A percentile compares a stretch with the other conserved stretches of the same genome.
phyloP scores from a whole-genome alignment of 2,113 vertebrate species.

The Ochotona princeps region DNA sequence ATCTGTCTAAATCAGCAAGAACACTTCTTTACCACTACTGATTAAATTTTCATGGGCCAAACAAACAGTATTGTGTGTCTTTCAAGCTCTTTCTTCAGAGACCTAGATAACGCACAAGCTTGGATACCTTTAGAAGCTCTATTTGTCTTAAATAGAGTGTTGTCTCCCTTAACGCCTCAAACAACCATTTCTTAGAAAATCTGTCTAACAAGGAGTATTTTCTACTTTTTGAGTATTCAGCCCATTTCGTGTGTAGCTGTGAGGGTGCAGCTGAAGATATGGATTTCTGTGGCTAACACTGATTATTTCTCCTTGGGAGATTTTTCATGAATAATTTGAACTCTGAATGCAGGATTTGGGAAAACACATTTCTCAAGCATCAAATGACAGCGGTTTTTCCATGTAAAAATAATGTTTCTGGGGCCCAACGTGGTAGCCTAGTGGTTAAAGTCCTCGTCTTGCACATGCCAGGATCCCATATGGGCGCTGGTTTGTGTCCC shows the following conservation, averaged over 20 bases:
- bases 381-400: slow-evolving; percentile 2
- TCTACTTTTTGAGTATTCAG: not conserved
- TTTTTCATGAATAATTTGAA: slow-evolving; percentile 21
- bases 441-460: too few relatives aligned
- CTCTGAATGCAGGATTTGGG: not conserved
- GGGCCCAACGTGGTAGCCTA: too few relatives aligned
- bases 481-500: too few relatives aligned
- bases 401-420: slow-evolving; percentile 9
- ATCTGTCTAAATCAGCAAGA: slow-evolving; percentile 51
- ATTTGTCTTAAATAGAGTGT: slow-evolving; percentile 53
- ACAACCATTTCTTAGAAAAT: not conserved
- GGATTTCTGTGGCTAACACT: not conserved
- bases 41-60: slow-evolving; percentile 54
- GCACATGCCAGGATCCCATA: too few relatives aligned
- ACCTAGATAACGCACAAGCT: not conserved
- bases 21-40: not conserved
- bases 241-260: not conserved
- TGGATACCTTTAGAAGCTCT: slow-evolving; percentile 1
- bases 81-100: slow-evolving; percentile 6
- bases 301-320: not conserved
- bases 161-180: slow-evolving; percentile 39
- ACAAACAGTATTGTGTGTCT: not conserved
- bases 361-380: not conserved
- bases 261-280: not conserved
- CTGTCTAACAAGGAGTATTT: not conserved